phyloP scores from a whole-genome alignment of 2,797 vertebrate species.

The Silurus lanzhouensis region DNA sequence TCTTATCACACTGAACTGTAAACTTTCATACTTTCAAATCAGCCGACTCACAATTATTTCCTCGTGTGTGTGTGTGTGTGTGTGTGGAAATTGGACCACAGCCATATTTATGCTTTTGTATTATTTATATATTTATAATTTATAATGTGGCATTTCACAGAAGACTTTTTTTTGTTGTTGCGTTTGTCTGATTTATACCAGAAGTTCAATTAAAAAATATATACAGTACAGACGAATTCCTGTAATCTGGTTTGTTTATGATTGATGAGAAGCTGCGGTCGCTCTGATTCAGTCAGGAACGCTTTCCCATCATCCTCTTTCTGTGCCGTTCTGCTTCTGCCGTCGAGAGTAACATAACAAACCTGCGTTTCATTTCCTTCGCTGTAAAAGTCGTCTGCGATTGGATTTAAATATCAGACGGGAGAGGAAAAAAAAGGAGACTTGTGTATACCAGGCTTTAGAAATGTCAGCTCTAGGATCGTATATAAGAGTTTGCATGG shows the following conservation, averaged over 20 bases:
- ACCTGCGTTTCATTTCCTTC: not conserved
- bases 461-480: not conserved
- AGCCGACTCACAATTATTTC: not conserved
- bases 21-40: not conserved
- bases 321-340: conserved; percentile 32
- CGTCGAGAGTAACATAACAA: conserved; percentile 25
- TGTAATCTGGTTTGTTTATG: not conserved
- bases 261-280: conserved; percentile 11
- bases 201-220: conserved; percentile 2
- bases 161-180: not conserved
- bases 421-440: not conserved
- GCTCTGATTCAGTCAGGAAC: conserved; percentile 3
- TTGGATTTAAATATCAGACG: not conserved
- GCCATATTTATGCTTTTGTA: not conserved
- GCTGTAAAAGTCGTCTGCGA: not conserved
- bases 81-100: not conserved
- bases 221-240: conserved; percentile 1
- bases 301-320: conserved; percentile 26
- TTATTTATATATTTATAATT: not conserved
- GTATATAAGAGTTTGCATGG: too few species aligned
- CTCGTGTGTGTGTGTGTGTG: too few species aligned
- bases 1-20: conserved; percentile 71
- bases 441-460: not conserved
- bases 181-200: not conserved
- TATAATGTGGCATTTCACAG: not conserved